Evolutionary conservation across 2,113 vertebrate species (phyloP).

Genomic region (Caranx ignobilis): DNA sequence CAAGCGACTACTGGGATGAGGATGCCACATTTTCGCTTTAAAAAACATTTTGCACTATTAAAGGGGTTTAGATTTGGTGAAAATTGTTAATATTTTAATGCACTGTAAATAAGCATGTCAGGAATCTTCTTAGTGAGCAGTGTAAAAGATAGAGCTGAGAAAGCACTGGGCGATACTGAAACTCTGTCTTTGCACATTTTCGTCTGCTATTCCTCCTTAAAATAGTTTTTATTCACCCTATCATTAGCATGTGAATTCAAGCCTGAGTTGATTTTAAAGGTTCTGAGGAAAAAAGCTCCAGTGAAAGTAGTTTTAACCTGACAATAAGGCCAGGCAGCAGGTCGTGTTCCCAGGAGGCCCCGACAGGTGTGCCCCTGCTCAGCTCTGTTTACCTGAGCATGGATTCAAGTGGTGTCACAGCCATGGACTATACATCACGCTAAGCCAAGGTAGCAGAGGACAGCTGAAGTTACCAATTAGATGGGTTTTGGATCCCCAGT

Average conservation of each 20-base stretch:
- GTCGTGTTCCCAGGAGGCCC: constrained; percentile 15
- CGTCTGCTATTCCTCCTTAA: not conserved
- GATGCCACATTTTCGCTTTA: not conserved
- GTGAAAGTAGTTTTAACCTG: not conserved
- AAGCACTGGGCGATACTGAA: not conserved
- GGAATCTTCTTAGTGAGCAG: constrained; percentile 27
- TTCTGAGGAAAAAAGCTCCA: constrained; percentile 3
- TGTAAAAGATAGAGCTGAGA: not conserved
- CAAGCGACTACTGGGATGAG: not conserved
- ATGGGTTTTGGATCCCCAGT: constrained; percentile 17
- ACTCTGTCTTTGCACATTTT: not conserved
- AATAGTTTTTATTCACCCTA: not conserved
- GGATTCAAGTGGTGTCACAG: constrained; percentile 24
- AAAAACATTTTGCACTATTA: not conserved
- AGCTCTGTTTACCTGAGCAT: not conserved
- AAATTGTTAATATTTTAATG: constrained; percentile 3
- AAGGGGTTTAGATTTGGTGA: not conserved
- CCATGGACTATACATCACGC: constrained; percentile 8
- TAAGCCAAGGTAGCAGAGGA: constrained; percentile 16
- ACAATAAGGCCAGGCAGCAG: not conserved
- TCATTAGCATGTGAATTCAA: not conserved
- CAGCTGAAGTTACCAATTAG: constrained; percentile 10
- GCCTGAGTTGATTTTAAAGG: not conserved
- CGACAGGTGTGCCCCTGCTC: not conserved
- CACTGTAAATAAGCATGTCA: not conserved